Evolutionary conservation across 1,140 invertebrate species (phyloP).

Genomic region (Diorhabda carinulata): DNA sequence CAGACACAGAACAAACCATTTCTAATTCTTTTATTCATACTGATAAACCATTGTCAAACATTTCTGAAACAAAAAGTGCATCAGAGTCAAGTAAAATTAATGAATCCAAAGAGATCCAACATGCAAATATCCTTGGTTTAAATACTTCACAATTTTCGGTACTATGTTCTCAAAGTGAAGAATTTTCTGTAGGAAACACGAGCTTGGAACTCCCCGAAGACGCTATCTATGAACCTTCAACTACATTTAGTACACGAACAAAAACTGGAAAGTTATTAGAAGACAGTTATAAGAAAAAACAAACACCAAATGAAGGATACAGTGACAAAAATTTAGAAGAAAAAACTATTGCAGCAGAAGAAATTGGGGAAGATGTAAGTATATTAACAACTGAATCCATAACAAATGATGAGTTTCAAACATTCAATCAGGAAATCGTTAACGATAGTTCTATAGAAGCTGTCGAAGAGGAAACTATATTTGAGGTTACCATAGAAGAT

Average conservation of each 20-base stretch:
- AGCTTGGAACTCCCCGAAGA: conserved; percentile 1
- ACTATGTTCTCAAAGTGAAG: conserved; percentile 3
- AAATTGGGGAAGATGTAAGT: no score
- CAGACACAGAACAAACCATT: no score
- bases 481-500: no score
- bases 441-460: no score
- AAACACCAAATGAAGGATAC: conserved; percentile 5
- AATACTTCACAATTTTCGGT: not conserved
- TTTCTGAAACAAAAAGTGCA: not conserved
- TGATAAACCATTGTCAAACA: not conserved
- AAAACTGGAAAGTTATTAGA: conserved; percentile 13
- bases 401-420: no score
- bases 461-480: no score
- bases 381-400: no score
- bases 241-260: conserved; percentile 21
- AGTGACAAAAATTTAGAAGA: not conserved
- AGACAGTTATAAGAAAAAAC: conserved; percentile 24
- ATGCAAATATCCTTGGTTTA: not conserved
- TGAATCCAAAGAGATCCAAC: not conserved
- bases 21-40: no score
- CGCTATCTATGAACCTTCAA: conserved; percentile 20
- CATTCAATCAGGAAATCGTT: no score
- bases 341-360: not conserved
- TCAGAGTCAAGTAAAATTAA: not conserved
- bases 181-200: conserved; percentile 5